A percentile compares a stretch with the other conserved stretches of the same genome.
These are phyloP conservation scores for Lichenostomus cassidix DNA, from an alignment of 2,113 vertebrate genomes.

Conservation along the genomic window DNA sequence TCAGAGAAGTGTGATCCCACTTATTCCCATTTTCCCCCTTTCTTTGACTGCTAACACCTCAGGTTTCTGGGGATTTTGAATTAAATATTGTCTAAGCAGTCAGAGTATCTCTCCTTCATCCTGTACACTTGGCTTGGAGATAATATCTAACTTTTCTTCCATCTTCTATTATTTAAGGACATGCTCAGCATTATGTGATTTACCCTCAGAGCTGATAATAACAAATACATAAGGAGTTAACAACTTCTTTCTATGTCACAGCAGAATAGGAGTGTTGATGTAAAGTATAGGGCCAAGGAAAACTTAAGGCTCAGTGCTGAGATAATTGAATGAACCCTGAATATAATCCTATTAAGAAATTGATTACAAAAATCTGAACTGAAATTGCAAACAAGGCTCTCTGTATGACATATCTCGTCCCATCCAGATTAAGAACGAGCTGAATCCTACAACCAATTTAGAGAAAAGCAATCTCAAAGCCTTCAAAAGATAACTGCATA, in stretches of 20 bases:
- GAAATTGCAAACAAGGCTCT: not conserved
- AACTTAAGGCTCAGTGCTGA: not conserved
- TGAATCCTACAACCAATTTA: not conserved
- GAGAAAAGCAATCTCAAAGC: not conserved
- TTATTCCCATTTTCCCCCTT: not conserved
- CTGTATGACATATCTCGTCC: not conserved
- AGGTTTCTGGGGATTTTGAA: not conserved
- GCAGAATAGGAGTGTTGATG: not conserved
- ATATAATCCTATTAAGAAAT: slow-evolving; percentile 28
- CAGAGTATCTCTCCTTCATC: not conserved
- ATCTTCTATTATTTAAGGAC: not conserved
- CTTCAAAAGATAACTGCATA: not conserved
- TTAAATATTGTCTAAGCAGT: not conserved
- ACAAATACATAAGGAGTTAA: not conserved
- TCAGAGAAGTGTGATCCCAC: not conserved
- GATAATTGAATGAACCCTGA: not conserved
- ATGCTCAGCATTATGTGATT: not conserved
- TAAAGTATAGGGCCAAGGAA: not conserved
- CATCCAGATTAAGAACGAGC: not conserved
- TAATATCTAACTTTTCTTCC: not conserved
- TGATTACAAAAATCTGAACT: not conserved
- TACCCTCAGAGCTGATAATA: not conserved
- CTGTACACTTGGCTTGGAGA: not conserved
- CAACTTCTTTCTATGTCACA: not conserved
- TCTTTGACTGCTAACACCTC: not conserved